A percentile compares a stretch with the other conserved stretches of the same genome.
phyloP scores from a whole-genome alignment of 2,888 invertebrate genomes.

The Drosophila incognita region DNA sequence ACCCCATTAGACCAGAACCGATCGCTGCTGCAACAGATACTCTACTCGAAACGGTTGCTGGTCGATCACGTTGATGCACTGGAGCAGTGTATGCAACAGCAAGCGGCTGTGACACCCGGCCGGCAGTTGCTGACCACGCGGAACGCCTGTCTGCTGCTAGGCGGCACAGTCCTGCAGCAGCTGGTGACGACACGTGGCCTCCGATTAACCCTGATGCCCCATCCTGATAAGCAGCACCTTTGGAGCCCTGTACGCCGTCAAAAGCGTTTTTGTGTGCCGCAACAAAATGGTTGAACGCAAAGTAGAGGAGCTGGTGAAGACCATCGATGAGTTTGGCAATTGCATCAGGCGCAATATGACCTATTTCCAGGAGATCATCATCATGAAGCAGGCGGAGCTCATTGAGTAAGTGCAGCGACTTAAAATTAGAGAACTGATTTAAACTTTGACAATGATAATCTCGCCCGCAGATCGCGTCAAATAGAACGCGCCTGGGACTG shows the following conservation, averaged over 20 bases:
- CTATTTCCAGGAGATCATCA: constrained; percentile 84
- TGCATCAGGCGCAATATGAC: constrained; percentile 83
- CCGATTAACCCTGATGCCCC: constrained; percentile 73
- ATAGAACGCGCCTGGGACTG: constrained; percentile 84
- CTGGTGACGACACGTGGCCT: constrained; percentile 77
- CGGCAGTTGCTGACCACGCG: constrained; percentile 74
- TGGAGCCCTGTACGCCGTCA: constrained; percentile 76
- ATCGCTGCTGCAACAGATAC: constrained; percentile 76
- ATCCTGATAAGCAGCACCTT: constrained; percentile 78
- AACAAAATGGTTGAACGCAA: constrained; percentile 82
- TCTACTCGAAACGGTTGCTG: constrained; percentile 83
- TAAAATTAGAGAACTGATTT: background rate
- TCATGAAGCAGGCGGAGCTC: constrained; percentile 82
- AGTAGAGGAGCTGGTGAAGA: constrained; percentile 80
- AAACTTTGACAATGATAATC: background rate
- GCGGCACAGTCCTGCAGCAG: constrained; percentile 78
- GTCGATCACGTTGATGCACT: constrained; percentile 84
- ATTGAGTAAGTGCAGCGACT: constrained; percentile 74
- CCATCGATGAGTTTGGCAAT: constrained; percentile 84
- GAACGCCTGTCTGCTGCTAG: constrained; percentile 77
- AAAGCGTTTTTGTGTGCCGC: constrained; percentile 81
- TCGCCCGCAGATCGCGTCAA: constrained; percentile 75
- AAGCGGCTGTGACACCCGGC: constrained; percentile 17
- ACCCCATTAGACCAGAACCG: too few relatives aligned
- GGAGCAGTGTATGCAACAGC: constrained; percentile 76